These are phyloP conservation scores for Cantharis rufa DNA, from an alignment of 2,888 invertebrate species.

Conservation along the genomic window DNA sequence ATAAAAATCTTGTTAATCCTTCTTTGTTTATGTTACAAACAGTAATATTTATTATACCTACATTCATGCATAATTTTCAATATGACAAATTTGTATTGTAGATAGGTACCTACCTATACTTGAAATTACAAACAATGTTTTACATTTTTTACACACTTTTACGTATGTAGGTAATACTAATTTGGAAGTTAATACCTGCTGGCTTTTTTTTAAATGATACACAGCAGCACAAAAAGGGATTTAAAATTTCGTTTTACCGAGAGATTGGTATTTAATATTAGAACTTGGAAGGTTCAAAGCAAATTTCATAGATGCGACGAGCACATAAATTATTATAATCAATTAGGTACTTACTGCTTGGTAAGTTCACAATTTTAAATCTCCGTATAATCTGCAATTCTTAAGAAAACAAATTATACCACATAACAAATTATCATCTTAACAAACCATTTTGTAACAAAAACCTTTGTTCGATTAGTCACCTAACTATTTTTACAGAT, in stretches of 20 bases:
- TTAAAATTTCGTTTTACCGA: neutral
- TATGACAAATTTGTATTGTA: neutral
- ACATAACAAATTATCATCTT: neutral
- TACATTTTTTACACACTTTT: neutral
- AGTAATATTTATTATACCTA: neutral
- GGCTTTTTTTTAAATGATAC: neutral
- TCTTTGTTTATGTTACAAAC: neutral
- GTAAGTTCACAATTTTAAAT: neutral
- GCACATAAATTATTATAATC: neutral
- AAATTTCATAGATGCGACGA: neutral
- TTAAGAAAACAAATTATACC: neutral
- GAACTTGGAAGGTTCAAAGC: neutral
- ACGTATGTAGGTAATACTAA: too few species aligned
- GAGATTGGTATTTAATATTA: neutral
- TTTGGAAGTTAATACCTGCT: neutral
- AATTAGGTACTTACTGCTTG: neutral
- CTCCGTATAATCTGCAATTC: neutral
- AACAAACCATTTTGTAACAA: neutral
- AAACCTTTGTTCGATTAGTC: neutral
- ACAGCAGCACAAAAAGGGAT: neutral
- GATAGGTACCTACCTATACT: too few species aligned
- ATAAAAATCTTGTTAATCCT: constrained; percentile 9
- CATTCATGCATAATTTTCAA: neutral
- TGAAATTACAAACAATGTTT: neutral
- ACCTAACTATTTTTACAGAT: neutral